phyloP scores from a whole-genome alignment of 1,140 invertebrate species.

The Drosophila albomicans region DNA sequence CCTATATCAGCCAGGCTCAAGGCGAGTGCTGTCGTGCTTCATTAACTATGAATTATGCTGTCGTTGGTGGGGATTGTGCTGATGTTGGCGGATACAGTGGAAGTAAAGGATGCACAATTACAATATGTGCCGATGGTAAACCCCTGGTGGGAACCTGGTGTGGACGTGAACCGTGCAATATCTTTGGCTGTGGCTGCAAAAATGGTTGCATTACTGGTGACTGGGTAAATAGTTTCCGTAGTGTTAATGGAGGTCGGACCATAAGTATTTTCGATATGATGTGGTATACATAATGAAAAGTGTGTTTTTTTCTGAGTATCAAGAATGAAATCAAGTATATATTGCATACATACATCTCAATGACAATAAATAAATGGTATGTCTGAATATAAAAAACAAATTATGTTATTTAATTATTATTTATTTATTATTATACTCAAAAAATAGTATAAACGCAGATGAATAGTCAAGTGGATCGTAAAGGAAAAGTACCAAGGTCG shows the following conservation, averaged over 20 bases:
- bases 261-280: background rate
- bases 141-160: conserved; percentile 24
- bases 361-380: too few species aligned
- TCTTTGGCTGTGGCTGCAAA: conserved; percentile 16
- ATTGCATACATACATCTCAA: too few species aligned
- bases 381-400: too few species aligned
- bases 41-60: background rate
- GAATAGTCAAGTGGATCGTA: too few species aligned
- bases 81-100: conserved; percentile 1
- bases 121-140: conserved; percentile 31
- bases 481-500: too few species aligned
- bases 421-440: too few species aligned
- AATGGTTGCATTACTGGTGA: conserved; percentile 25
- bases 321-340: too few species aligned
- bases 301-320: too few species aligned
- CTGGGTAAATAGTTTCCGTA: conserved; percentile 11
- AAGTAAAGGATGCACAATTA: background rate
- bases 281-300: background rate
- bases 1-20: background rate
- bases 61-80: background rate
- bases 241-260: background rate
- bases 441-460: too few species aligned
- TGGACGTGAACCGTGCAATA: conserved; percentile 23
- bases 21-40: conserved; percentile 4
- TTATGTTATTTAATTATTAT: too few species aligned